These are phyloP conservation scores for Neolamprologus sp. DNA, from an alignment of 2,113 vertebrate genomes.

Conservation along the genomic window DNA sequence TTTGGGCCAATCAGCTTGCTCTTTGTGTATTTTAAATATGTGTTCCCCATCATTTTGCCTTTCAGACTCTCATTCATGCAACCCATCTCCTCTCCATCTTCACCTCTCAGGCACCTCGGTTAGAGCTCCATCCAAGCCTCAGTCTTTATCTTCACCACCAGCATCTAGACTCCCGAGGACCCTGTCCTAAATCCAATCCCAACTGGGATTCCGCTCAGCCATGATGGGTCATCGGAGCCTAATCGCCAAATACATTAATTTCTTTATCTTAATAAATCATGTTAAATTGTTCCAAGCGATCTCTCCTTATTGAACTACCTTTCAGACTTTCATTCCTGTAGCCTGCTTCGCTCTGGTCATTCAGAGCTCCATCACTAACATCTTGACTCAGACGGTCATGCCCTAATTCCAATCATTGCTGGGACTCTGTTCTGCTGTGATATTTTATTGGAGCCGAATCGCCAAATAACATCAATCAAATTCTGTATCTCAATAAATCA, in stretches of 20 bases:
- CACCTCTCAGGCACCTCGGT: neutral
- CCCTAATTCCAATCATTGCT: neutral
- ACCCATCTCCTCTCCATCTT: accelerated
- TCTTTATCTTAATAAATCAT: neutral
- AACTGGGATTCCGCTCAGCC: neutral
- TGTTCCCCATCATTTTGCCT: accelerated
- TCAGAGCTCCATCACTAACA: neutral
- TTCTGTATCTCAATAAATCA: neutral
- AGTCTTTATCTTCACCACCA: neutral
- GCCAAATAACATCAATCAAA: neutral
- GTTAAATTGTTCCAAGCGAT: neutral
- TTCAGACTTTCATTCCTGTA: neutral
- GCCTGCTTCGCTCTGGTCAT: neutral
- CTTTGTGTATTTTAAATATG: neutral
- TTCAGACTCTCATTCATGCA: neutral
- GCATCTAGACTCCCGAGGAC: neutral
- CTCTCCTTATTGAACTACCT: neutral
- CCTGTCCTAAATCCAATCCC: neutral
- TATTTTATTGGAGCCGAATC: neutral
- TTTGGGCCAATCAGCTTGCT: neutral
- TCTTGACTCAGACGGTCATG: neutral
- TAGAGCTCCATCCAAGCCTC: neutral
- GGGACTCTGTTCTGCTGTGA: neutral
- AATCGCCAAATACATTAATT: neutral
- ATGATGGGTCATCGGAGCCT: neutral